phyloP scores from a whole-genome alignment of 2,888 invertebrate species.

The Coleophora flavipennella region DNA sequence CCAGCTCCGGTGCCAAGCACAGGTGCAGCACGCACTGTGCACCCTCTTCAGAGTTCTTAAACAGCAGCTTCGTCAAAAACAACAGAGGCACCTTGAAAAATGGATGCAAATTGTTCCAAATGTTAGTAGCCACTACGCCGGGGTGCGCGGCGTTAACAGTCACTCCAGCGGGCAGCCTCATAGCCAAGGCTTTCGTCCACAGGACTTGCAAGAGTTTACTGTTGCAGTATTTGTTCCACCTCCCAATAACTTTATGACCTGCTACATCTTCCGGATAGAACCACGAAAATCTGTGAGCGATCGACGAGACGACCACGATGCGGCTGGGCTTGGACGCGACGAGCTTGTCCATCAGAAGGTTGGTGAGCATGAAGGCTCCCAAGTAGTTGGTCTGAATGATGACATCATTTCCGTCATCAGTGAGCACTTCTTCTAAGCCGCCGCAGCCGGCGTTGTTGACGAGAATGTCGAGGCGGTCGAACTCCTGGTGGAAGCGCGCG shows the following conservation, averaged over 20 bases:
- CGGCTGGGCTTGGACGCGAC: conserved; percentile 48
- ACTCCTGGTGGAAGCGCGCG: conserved; percentile 64
- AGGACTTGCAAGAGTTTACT: conserved; percentile 55
- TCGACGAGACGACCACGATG: conserved; percentile 58
- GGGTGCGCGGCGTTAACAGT: conserved; percentile 88
- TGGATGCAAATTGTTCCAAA: conserved; percentile 75
- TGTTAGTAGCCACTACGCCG: conserved; percentile 84
- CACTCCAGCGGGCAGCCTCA: conserved; percentile 64
- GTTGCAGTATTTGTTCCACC: conserved; percentile 50
- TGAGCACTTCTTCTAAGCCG: conserved; percentile 37
- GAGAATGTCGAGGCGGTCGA: conserved; percentile 70
- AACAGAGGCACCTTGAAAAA: conserved; percentile 55
- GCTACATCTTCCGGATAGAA: conserved; percentile 32
- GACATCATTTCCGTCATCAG: conserved; percentile 74
- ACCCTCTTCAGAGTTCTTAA: conserved; percentile 81
- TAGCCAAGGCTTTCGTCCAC: conserved; percentile 52
- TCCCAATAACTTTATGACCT: conserved; percentile 26
- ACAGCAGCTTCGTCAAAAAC: conserved; percentile 72
- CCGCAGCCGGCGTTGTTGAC: conserved; percentile 76
- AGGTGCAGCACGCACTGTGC: conserved; percentile 84
- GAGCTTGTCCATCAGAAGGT: conserved; percentile 69
- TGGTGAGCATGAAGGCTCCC: conserved; percentile 81
- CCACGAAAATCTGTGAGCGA: background rate
- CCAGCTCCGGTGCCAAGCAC: conserved; percentile 81
- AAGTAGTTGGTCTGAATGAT: conserved; percentile 80